Evolutionary conservation across 2,797 vertebrate species (phyloP).

Genomic region (Naso thynnoides): DNA sequence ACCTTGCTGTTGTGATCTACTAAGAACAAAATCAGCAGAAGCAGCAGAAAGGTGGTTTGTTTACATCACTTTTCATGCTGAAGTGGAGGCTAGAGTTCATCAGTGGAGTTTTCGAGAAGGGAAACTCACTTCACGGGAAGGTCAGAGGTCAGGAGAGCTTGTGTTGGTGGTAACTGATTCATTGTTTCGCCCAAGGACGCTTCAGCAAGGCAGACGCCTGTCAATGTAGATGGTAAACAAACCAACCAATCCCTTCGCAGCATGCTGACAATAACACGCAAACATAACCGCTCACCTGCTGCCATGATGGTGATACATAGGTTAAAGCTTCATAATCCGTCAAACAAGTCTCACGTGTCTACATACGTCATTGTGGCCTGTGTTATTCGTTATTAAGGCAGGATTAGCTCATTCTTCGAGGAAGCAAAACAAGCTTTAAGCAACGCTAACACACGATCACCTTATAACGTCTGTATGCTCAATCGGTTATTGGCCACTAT

Average conservation of each 20-base stretch:
- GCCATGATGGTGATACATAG: neutral
- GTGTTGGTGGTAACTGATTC: constrained; percentile 6
- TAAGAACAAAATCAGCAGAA: neutral
- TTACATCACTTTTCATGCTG: neutral
- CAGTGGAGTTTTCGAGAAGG: neutral
- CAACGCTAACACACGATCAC: no score
- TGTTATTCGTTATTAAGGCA: no score
- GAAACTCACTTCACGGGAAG: constrained; percentile 10
- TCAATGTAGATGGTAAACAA: neutral
- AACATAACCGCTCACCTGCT: no score
- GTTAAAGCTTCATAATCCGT: no score
- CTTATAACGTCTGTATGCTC: no score
- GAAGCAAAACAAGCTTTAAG: no score
- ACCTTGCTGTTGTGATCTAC: no score
- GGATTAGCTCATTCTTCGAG: no score
- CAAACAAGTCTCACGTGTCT: no score
- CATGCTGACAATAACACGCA: neutral
- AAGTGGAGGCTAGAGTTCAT: neutral
- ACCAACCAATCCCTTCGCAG: neutral
- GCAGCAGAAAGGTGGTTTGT: neutral
- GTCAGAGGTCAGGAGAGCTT: constrained; percentile 28
- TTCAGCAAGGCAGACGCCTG: neutral
- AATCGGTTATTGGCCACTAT: no score
- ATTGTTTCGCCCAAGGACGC: constrained; percentile 23
- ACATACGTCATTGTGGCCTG: no score